Conservation (phyloP, 2,797 vertebrate species). For the Carduelis carduelis region DNA sequence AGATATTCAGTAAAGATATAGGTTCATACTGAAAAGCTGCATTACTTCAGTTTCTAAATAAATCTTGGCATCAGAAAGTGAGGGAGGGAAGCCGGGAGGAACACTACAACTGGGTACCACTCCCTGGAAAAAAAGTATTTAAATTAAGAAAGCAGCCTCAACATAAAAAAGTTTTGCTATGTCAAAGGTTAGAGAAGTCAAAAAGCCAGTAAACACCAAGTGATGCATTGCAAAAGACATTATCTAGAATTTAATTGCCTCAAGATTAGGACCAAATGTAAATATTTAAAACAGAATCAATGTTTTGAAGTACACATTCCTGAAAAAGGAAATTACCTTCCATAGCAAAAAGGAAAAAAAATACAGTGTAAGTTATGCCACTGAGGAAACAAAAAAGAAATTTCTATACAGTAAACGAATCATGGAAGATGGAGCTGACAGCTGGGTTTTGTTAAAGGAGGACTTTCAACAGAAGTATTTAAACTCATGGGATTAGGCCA, state of each 20-base stretch:
- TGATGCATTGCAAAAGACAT: background rate
- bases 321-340: background rate
- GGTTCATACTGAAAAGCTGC: background rate
- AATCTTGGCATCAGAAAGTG: background rate
- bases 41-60: background rate
- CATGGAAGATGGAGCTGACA: background rate
- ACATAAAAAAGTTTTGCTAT: background rate
- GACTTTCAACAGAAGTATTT: constrained; percentile 13
- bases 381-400: background rate
- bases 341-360: background rate
- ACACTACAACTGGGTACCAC: background rate
- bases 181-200: background rate
- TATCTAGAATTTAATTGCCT: background rate
- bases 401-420: background rate
- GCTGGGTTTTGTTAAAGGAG: constrained; percentile 10
- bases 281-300: background rate
- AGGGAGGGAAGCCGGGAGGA: background rate
- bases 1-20: background rate
- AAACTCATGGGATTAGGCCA: constrained; percentile 13
- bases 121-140: background rate
- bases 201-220: background rate
- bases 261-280: background rate
- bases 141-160: background rate
- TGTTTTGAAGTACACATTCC: background rate
- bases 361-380: background rate